Evolutionary conservation across 2,797 vertebrate species (phyloP).

Genomic region (Siniperca undulata): DNA sequence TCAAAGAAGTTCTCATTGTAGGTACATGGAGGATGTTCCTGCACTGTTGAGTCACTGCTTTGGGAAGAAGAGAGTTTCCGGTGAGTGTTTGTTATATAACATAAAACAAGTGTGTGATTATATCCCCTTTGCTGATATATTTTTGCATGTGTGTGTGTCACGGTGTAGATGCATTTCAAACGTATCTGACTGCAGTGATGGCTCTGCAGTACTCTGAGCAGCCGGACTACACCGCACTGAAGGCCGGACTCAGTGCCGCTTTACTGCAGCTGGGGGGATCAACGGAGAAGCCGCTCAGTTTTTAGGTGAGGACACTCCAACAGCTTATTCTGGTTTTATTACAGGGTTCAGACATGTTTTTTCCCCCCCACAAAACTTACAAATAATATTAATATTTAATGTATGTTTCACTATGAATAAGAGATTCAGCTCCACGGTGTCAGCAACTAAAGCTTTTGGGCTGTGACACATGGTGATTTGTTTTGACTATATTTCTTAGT

Average conservation of each 20-base stretch:
- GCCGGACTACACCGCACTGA: slow-evolving; percentile 82
- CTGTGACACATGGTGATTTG: background rate
- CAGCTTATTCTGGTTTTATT: background rate
- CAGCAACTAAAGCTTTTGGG: background rate
- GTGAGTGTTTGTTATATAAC: slow-evolving; percentile 61
- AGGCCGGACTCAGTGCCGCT: slow-evolving; percentile 58
- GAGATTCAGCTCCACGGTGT: background rate
- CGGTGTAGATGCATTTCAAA: slow-evolving; percentile 76
- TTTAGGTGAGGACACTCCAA: slow-evolving; percentile 63
- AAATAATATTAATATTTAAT: too few relatives aligned
- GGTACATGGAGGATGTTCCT: slow-evolving; percentile 80
- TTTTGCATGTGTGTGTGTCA: slow-evolving; percentile 5
- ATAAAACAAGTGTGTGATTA: background rate
- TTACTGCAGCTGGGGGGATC: slow-evolving; percentile 75
- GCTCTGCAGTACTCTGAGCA: slow-evolving; percentile 82
- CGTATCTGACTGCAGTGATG: slow-evolving; percentile 81
- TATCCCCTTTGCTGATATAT: background rate
- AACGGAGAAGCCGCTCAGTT: slow-evolving; percentile 67
- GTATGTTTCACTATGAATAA: background rate
- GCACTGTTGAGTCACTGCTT: slow-evolving; percentile 82
- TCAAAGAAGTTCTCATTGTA: slow-evolving; percentile 36
- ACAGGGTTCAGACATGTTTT: background rate
- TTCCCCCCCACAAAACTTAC: too few relatives aligned
- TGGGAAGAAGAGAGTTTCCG: slow-evolving; percentile 75
- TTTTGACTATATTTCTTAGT: background rate